phyloP scores from a whole-genome alignment of 2,797 vertebrate species.

The Acanthopagrus latus region DNA sequence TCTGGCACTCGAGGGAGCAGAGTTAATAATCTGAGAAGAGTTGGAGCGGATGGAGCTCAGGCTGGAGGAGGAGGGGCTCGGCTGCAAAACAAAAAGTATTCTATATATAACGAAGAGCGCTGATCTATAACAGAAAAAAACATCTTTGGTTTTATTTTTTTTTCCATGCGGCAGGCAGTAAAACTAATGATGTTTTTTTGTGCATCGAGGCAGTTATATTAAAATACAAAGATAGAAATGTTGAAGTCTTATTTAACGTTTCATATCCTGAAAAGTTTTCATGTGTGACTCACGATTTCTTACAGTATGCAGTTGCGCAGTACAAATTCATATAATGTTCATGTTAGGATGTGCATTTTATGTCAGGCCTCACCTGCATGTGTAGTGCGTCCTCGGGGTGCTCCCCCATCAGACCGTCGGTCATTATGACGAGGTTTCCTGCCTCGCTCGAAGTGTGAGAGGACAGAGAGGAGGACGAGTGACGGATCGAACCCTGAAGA shows the following conservation, averaged over 20 bases:
- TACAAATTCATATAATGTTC: neutral
- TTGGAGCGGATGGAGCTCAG: constrained; percentile 98
- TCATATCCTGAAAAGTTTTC: constrained; percentile 11
- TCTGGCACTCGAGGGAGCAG: constrained; percentile 96
- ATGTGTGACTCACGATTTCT: neutral
- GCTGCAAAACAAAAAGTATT: constrained; percentile 82
- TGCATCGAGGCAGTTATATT: neutral
- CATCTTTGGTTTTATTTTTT: neutral
- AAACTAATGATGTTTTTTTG: neutral
- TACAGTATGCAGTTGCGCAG: too few relatives aligned
- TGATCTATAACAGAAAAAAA: neutral
- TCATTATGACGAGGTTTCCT: constrained; percentile 95
- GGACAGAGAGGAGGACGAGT: constrained; percentile 97
- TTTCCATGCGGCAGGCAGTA: neutral
- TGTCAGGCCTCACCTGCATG: constrained; percentile 91
- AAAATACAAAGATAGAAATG: neutral
- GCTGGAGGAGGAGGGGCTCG: constrained; percentile 98
- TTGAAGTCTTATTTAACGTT: neutral
- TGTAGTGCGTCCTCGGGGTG: constrained; percentile 94
- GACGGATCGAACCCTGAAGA: constrained; percentile 93
- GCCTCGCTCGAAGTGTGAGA: constrained; percentile 97
- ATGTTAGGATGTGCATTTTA: neutral
- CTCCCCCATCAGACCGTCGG: constrained; percentile 93
- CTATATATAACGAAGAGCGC: neutral
- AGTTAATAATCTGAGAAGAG: constrained; percentile 98